Base-by-base conservation (phyloP, 2,797 vertebrate genomes). In the Sphaeramia orbicularis region DNA sequence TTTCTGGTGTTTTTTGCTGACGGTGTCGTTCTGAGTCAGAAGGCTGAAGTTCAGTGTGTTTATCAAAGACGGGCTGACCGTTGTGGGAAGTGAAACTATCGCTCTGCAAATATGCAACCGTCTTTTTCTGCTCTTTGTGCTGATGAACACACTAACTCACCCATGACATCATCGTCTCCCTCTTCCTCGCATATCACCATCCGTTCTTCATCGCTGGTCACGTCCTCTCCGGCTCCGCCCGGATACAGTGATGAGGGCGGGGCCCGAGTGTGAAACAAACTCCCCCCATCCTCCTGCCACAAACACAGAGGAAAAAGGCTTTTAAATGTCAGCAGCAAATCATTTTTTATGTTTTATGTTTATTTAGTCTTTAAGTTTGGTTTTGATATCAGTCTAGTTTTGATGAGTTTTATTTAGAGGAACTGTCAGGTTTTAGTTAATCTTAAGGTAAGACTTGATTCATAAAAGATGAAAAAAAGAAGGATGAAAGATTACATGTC, bases 121-220 rank as follows among this genome's bases (percentile, higher is more conserved):
- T 13, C 10, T 60, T 47, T 42, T 5, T 14, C 44, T 13, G 64
- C 16, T 19, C 36, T 36, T 7, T 19, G 52, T 24, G 11, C 16
- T 41, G 53, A 41, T 14, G 12, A 41, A 18, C 21, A 24, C 21
- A 57, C 54, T 27, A 6, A 57, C 95, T 95, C 80, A 97, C 96
- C 96, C 5, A 98, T 97, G 86, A 97, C 96, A 40, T 98, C 96
- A 45, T 98, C 96, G 9, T 98, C 96, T 1, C 96, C 96, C 80
- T 98, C 96, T 69, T 98, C 96, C 79, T 98, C 96, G 65, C 96
- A 97, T 90, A 98, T 98, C 74, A 98, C 96, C 96, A 98, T 98
- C 32, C 96, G 95, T 69, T 98, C 96, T 74, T 97, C 96, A 0
- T 98, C 96, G 13, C 96, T 98, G 65, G 96, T 97, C 96, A 96